These are phyloP conservation scores for Argynnis bischoffii DNA, from an alignment of 2,888 invertebrate species.

Conservation along the genomic window DNA sequence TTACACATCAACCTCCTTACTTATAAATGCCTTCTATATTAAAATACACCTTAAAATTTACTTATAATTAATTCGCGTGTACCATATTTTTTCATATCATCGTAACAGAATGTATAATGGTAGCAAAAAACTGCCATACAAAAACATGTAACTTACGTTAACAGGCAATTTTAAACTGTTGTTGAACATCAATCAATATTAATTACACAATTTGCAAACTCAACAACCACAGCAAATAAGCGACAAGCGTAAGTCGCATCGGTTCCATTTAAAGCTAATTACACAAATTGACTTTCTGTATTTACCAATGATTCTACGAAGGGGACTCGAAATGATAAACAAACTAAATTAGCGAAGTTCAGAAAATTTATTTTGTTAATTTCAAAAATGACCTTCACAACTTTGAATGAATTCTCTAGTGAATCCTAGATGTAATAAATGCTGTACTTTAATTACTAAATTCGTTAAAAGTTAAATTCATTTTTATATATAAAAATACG, in stretches of 20 bases:
- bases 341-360: too few relatives aligned
- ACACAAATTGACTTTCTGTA: slow-evolving; percentile 11
- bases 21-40: too few relatives aligned
- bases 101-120: background rate
- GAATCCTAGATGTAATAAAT: slow-evolving; percentile 10
- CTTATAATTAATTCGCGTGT: too few relatives aligned
- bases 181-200: slow-evolving; percentile 12
- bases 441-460: background rate
- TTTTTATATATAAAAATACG: too few relatives aligned
- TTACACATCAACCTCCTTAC: too few relatives aligned
- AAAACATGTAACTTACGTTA: background rate
- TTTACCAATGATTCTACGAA: slow-evolving; percentile 9
- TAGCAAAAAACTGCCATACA: background rate
- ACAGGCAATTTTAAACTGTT: background rate
- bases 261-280: slow-evolving; percentile 31
- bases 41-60: too few relatives aligned
- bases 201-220: slow-evolving; percentile 25
- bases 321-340: background rate
- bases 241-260: slow-evolving; percentile 24
- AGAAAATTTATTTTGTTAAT: too few relatives aligned
- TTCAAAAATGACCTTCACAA: too few relatives aligned
- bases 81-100: too few relatives aligned
- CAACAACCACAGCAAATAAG: slow-evolving; percentile 15
- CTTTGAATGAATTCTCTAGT: background rate
- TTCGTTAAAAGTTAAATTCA: background rate